A percentile compares a stretch with the other conserved stretches of the same genome.
phyloP scores from a whole-genome alignment of 2,113 vertebrate genomes.

The Dromiciops gliroides region DNA sequence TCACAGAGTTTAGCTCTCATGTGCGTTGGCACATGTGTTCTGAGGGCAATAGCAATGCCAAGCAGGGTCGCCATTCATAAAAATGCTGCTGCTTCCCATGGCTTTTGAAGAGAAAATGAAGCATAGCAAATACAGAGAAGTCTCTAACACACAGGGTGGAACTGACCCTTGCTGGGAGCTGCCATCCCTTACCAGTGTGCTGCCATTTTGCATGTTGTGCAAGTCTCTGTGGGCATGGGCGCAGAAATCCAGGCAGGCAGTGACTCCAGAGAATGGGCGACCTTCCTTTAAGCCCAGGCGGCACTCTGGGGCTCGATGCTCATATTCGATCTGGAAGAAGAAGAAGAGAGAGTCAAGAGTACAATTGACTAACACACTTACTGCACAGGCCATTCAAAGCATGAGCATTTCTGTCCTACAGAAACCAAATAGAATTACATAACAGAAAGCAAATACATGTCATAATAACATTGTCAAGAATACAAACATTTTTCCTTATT shows the following conservation, averaged over 20 bases:
- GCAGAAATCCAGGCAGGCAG: constrained; percentile 97
- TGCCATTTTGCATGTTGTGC: constrained; percentile 98
- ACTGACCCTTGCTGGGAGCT: neutral
- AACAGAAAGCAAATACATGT: neutral
- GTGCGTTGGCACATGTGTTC: neutral
- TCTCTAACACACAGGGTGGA: neutral
- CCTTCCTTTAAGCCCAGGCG: constrained; percentile 94
- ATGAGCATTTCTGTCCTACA: neutral
- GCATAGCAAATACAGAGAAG: neutral
- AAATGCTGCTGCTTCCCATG: neutral
- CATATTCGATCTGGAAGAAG: constrained; percentile 91
- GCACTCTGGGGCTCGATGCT: constrained; percentile 94
- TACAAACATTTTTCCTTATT: neutral
- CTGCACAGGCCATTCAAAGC: neutral
- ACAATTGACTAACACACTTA: neutral
- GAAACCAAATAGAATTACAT: neutral
- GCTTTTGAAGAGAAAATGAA: neutral
- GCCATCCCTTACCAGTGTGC: constrained; percentile 91
- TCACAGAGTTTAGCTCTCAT: neutral
- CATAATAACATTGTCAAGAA: neutral
- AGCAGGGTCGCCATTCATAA: neutral
- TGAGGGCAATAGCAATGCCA: neutral
- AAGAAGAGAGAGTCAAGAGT: neutral
- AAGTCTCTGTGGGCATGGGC: constrained; percentile 97
- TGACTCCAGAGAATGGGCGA: constrained; percentile 97